phyloP scores from a whole-genome alignment of 1,140 invertebrate species.

The Drosophila melanica region DNA sequence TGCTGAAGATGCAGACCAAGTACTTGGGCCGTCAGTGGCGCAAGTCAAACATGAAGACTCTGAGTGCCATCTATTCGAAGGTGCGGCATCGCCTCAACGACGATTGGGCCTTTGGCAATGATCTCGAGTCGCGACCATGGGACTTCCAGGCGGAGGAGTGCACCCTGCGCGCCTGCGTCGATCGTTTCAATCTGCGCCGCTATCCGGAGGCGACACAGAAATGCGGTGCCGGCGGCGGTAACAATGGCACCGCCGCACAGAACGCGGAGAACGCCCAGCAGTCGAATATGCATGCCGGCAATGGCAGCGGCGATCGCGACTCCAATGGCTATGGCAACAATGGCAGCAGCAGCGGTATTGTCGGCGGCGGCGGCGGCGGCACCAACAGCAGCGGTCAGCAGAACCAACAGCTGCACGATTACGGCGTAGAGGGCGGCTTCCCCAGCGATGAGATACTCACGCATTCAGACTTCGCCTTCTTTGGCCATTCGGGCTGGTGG shows the following conservation, averaged over 20 bases:
- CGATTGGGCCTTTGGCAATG: slow-evolving; percentile 99
- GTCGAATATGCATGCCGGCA: slow-evolving; percentile 70
- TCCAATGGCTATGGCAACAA: slow-evolving; percentile 61
- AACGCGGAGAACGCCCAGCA: slow-evolving; percentile 74
- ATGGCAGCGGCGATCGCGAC: slow-evolving; percentile 58
- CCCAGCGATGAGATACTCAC: slow-evolving; percentile 82
- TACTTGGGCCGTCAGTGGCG: slow-evolving; percentile 99
- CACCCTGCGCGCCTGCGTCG: slow-evolving; percentile 95
- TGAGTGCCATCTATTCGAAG: slow-evolving; percentile 99
- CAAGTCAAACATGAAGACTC: slow-evolving; percentile 99
- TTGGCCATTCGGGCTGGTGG: slow-evolving; percentile 82
- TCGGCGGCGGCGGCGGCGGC: slow-evolving; percentile 42
- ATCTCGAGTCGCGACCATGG: slow-evolving; percentile 98
- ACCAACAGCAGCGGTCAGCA: slow-evolving; percentile 76
- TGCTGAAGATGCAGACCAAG: slow-evolving; percentile 99
- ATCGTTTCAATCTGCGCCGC: slow-evolving; percentile 97
- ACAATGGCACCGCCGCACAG: slow-evolving; percentile 67
- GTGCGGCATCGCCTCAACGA: slow-evolving; percentile 97
- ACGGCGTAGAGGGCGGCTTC: slow-evolving; percentile 78
- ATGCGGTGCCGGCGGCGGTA: slow-evolving; percentile 60
- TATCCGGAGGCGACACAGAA: slow-evolving; percentile 87
- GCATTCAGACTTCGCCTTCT: slow-evolving; percentile 82
- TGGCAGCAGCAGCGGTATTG: slow-evolving; percentile 32
- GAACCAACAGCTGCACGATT: slow-evolving; percentile 72
- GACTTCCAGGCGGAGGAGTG: slow-evolving; percentile 99